Percentiles rank a stretch among this genome's conserved stretches.
These are phyloP conservation scores for Scrobipalpa atriplicella DNA, from an alignment of 2,888 invertebrate species.

Conservation along the genomic window DNA sequence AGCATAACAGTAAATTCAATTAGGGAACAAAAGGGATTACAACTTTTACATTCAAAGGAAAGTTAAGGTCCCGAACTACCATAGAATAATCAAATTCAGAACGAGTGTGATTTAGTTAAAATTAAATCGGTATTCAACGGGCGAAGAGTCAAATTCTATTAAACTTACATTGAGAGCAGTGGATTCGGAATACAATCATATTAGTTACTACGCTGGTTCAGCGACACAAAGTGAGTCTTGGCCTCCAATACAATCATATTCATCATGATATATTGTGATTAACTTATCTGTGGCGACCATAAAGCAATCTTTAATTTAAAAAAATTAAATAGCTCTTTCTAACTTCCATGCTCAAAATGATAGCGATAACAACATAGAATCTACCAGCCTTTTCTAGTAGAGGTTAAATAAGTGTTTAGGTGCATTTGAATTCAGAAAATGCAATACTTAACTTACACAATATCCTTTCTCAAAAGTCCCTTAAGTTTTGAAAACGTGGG, in stretches of 20 bases:
- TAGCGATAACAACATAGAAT: too few relatives aligned
- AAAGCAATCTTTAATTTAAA: conserved; percentile 35
- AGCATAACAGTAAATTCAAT: conserved; percentile 83
- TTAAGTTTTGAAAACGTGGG: too few relatives aligned
- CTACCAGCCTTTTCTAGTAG: too few relatives aligned
- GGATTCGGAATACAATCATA: conserved; percentile 14
- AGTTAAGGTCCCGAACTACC: conserved; percentile 77
- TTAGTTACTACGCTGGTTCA: too few relatives aligned
- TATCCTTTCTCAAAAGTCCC: too few relatives aligned
- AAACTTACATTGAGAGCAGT: conserved; percentile 25
- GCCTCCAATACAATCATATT: too few relatives aligned
- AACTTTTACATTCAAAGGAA: conserved; percentile 81
- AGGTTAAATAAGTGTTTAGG: too few relatives aligned
- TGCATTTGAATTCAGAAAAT: too few relatives aligned
- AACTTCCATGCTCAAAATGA: too few relatives aligned
- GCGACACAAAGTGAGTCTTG: too few relatives aligned
- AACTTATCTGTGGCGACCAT: conserved; percentile 28
- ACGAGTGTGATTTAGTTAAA: conserved; percentile 68
- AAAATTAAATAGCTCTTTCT: conserved; percentile 30
- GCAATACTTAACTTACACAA: too few relatives aligned
- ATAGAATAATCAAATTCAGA: conserved; percentile 78
- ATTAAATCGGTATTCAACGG: conserved; percentile 62
- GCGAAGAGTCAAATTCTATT: conserved; percentile 36
- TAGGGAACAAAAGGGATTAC: conserved; percentile 82
- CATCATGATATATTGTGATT: background rate